A percentile compares a stretch with the other conserved stretches of the same genome.
These are phyloP conservation scores for Caenorhabditis inopinata DNA, from an alignment of 1,140 invertebrate genomes.

Conservation along the genomic window DNA sequence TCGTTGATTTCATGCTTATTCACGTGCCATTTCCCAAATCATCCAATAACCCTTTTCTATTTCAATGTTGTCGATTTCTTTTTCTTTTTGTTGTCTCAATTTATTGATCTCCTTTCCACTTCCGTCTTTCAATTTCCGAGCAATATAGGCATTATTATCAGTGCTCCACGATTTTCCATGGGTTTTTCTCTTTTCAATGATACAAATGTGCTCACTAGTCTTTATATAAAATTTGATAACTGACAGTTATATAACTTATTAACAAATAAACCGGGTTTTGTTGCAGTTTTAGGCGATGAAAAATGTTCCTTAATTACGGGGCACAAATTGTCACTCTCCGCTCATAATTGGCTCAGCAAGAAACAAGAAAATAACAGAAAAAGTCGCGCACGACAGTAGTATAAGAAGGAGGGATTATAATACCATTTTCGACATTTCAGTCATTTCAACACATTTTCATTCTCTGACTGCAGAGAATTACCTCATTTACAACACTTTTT, in stretches of 20 bases:
- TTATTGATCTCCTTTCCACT: not conserved
- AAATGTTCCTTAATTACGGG: no score
- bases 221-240: not conserved
- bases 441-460: no score
- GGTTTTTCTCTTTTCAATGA: constrained; percentile 13
- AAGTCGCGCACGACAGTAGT: no score
- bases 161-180: not conserved
- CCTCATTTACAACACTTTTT: no score
- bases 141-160: constrained; percentile 23
- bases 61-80: not conserved
- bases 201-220: constrained; percentile 19
- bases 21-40: not conserved
- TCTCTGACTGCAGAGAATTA: no score
- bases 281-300: not conserved
- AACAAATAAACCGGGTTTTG: constrained; percentile 16
- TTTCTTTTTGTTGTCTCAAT: not conserved
- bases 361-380: no score
- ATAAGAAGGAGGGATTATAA: no score
- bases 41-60: not conserved
- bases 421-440: no score
- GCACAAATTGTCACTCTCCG: no score
- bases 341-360: no score
- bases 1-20: not conserved
- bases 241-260: constrained; percentile 1
- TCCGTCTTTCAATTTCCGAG: constrained; percentile 3